phyloP scores from a whole-genome alignment of 2,797 vertebrate genomes.

The Pseudochirops cupreus region DNA sequence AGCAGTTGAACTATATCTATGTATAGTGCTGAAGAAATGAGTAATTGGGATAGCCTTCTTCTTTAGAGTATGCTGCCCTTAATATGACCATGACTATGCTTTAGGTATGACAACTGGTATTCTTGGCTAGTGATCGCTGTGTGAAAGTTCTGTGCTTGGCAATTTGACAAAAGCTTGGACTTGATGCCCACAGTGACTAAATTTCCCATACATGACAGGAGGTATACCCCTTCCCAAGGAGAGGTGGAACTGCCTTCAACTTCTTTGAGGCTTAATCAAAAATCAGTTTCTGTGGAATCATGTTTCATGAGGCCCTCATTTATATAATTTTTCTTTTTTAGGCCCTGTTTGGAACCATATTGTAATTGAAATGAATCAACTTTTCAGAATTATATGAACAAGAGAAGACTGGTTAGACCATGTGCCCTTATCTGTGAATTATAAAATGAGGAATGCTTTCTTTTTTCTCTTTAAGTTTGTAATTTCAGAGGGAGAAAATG shows the following conservation, averaged over 20 bases:
- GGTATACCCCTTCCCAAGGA: background rate
- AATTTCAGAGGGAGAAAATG: constrained; percentile 31
- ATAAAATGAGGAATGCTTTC: background rate
- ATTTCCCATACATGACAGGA: background rate
- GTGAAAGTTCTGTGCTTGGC: background rate
- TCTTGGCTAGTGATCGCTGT: background rate
- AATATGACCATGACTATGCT: background rate
- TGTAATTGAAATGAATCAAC: constrained; percentile 12
- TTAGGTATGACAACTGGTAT: background rate
- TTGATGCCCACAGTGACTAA: background rate
- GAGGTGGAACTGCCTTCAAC: background rate
- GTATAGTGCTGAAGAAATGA: background rate
- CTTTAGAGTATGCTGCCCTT: background rate
- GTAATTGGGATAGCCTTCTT: background rate
- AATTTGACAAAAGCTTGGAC: background rate
- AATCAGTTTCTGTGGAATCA: background rate
- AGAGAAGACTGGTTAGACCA: background rate
- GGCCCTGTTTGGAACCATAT: background rate
- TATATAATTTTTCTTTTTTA: background rate
- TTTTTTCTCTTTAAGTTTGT: background rate
- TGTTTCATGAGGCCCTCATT: background rate
- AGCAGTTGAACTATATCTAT: background rate
- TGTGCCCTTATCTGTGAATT: constrained; percentile 26
- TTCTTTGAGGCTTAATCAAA: background rate
- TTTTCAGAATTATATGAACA: background rate